Evolutionary conservation across 2,888 invertebrate species (phyloP).

Genomic region (Aporophyla lueneburgensis): DNA sequence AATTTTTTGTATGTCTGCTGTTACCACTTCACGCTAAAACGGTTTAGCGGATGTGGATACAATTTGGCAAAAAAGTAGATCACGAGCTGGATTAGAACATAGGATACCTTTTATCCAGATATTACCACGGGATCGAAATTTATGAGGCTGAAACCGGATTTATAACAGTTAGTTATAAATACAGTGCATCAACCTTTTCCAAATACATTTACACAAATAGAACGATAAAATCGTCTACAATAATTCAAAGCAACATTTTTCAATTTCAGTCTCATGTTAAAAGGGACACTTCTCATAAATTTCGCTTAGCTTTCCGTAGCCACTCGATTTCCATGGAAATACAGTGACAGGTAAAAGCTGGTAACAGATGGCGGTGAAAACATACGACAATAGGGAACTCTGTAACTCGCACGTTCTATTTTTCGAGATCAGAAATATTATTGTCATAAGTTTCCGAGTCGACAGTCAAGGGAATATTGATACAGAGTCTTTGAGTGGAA

Average conservation of each 20-base stretch:
- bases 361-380: slow-evolving; percentile 60
- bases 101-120: too few relatives aligned
- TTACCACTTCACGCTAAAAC: too few relatives aligned
- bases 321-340: slow-evolving; percentile 54
- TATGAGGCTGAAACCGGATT: too few relatives aligned
- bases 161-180: not conserved
- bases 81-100: too few relatives aligned
- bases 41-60: too few relatives aligned
- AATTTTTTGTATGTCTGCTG: too few relatives aligned
- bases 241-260: slow-evolving; percentile 41
- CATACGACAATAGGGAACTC: slow-evolving; percentile 44
- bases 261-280: slow-evolving; percentile 15
- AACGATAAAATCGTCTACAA: slow-evolving; percentile 11
- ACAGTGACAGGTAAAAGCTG: slow-evolving; percentile 62
- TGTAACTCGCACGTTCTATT: slow-evolving; percentile 12
- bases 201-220: slow-evolving; percentile 9
- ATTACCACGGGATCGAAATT: too few relatives aligned
- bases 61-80: too few relatives aligned
- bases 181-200: not conserved
- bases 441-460: slow-evolving; percentile 4
- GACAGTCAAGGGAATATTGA: slow-evolving; percentile 15
- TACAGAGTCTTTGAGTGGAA: not conserved
- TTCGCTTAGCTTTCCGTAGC: slow-evolving; percentile 37
- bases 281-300: slow-evolving; percentile 43
- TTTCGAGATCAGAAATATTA: slow-evolving; percentile 1